Conservation (phyloP, 1,140 invertebrate species). For the Probaryconus sp. region DNA sequence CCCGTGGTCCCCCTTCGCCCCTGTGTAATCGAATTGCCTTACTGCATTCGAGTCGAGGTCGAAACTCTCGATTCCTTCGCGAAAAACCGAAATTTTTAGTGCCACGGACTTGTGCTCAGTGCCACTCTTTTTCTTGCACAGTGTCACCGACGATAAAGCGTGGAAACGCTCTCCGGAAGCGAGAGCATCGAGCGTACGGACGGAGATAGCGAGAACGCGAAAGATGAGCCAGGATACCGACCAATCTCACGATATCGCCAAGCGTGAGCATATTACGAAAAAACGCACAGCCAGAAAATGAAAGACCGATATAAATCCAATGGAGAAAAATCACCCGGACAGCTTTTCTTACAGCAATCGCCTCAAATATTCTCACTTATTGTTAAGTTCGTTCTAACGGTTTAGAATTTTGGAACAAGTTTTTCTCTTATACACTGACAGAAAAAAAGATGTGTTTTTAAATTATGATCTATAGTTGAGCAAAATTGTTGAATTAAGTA, state of each 20-base stretch:
- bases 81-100: slow-evolving; percentile 71
- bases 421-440: no score
- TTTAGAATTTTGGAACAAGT: no score
- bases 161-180: slow-evolving; percentile 29
- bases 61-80: slow-evolving; percentile 68
- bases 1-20: slow-evolving; percentile 31
- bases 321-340: background rate
- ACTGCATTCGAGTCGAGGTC: slow-evolving; percentile 64
- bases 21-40: slow-evolving; percentile 72
- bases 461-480: no score
- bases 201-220: slow-evolving; percentile 26
- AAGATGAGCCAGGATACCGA: slow-evolving; percentile 46
- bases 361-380: background rate
- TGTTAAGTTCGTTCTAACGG: no score
- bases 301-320: slow-evolving; percentile 22
- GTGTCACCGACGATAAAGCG: slow-evolving; percentile 63
- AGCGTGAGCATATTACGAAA: slow-evolving; percentile 61
- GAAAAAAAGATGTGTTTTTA: no score
- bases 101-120: slow-evolving; percentile 37
- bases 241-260: slow-evolving; percentile 65
- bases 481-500: no score
- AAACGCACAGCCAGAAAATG: slow-evolving; percentile 19
- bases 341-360: slow-evolving; percentile 11
- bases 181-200: slow-evolving; percentile 24
- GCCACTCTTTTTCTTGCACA: slow-evolving; percentile 50